Evolutionary conservation across 2,888 invertebrate genomes (phyloP).

Genomic region (Merodon equestris): DNA sequence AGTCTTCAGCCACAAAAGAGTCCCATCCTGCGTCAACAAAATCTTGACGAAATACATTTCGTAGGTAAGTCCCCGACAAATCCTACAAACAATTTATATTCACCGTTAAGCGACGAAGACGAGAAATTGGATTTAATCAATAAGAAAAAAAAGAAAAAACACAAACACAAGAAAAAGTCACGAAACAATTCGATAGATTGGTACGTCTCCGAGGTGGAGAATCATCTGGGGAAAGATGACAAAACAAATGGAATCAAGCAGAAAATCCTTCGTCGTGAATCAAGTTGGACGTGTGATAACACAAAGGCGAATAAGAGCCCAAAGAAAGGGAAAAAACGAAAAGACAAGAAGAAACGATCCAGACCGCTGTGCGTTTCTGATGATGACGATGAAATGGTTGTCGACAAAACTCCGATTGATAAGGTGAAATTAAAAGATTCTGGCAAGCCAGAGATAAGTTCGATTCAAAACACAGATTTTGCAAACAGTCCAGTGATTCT

Average conservation of each 20-base stretch:
- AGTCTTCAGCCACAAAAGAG: neutral
- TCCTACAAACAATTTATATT: neutral
- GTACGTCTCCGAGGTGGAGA: conserved; percentile 28
- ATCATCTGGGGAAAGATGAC: neutral
- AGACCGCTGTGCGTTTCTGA: conserved; percentile 37
- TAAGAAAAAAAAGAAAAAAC: conserved; percentile 51
- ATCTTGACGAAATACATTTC: neutral
- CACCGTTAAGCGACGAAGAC: conserved; percentile 16
- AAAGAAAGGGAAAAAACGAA: conserved; percentile 21
- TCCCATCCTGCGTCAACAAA: conserved; percentile 22
- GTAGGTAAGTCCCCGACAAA: neutral
- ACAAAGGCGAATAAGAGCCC: neutral
- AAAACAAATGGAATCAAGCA: neutral
- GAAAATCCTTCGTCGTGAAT: neutral
- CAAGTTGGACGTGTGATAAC: neutral
- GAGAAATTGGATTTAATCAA: neutral
- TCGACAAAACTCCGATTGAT: neutral
- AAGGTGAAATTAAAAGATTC: neutral
- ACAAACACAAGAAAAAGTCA: conserved; percentile 36
- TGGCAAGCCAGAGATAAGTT: neutral
- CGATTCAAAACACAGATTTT: neutral
- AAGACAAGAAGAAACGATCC: conserved; percentile 1
- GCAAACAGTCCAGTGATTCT: conserved; percentile 5
- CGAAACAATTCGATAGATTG: conserved; percentile 1
- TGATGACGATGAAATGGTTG: conserved; percentile 23